Conservation (phyloP, 2,888 invertebrate genomes). For the Dione vanillae region DNA sequence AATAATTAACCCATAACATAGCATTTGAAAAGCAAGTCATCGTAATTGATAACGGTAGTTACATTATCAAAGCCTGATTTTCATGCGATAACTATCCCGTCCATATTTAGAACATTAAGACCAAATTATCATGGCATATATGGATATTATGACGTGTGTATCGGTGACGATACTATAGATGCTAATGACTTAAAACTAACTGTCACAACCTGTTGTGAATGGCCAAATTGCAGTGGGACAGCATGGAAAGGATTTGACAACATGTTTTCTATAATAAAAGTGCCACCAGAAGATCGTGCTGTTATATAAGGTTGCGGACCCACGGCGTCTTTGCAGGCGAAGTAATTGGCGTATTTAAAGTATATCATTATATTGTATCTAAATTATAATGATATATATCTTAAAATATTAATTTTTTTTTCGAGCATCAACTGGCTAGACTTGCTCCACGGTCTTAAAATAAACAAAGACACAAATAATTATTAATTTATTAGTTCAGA, state of each 20-base stretch:
- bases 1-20: slow-evolving; percentile 78
- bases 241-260: slow-evolving; percentile 76
- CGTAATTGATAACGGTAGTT: slow-evolving; percentile 72
- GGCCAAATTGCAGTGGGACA: slow-evolving; percentile 74
- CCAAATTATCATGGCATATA: slow-evolving; percentile 63
- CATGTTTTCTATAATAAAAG: slow-evolving; percentile 70
- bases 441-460: too few relatives aligned
- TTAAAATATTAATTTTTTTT: not conserved
- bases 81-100: slow-evolving; percentile 76
- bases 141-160: slow-evolving; percentile 67
- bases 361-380: not conserved
- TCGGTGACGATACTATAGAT: slow-evolving; percentile 64
- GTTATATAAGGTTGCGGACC: slow-evolving; percentile 61
- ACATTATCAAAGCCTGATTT: slow-evolving; percentile 71
- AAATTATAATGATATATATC: too few relatives aligned
- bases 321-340: slow-evolving; percentile 60
- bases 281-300: slow-evolving; percentile 70
- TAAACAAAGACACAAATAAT: too few relatives aligned
- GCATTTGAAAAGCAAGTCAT: slow-evolving; percentile 68
- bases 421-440: too few relatives aligned
- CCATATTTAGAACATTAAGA: slow-evolving; percentile 68
- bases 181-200: slow-evolving; percentile 58
- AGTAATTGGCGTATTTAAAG: slow-evolving; percentile 55
- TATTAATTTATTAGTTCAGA: too few relatives aligned
- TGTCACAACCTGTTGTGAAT: slow-evolving; percentile 58